phyloP scores from a whole-genome alignment of 2,888 invertebrate genomes.

The Corythucha ciliata region DNA sequence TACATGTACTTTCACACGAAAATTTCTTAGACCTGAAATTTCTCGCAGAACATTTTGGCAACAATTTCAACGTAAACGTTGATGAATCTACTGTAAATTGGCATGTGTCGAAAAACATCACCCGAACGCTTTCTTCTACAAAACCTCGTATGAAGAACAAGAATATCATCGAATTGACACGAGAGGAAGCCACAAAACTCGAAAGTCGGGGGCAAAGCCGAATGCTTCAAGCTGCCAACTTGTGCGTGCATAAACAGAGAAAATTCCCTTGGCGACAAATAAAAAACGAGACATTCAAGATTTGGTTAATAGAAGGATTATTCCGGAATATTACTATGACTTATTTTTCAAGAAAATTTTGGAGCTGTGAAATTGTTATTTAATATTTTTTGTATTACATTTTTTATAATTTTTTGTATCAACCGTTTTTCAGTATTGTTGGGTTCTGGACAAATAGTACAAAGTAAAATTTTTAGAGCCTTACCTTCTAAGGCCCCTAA shows the following conservation, averaged over 20 bases:
- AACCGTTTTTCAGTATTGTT: no score
- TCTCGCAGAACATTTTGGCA: constrained; percentile 23
- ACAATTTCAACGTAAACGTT: constrained; percentile 18
- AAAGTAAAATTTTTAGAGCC: no score
- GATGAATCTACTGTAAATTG: constrained; percentile 22
- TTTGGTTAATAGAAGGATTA: constrained; percentile 4
- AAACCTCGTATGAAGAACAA: constrained; percentile 21
- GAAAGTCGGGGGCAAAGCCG: neutral
- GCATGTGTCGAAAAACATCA: constrained; percentile 28
- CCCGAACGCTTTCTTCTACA: constrained; percentile 27
- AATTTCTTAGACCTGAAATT: constrained; percentile 34
- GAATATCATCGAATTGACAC: constrained; percentile 10
- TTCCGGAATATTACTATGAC: constrained; percentile 2
- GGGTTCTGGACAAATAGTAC: no score
- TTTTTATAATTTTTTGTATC: no score
- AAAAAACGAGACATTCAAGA: constrained; percentile 3
- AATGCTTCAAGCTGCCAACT: neutral
- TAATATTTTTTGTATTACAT: no score
- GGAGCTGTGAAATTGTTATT: no score
- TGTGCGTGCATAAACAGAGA: neutral
- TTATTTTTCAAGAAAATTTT: no score
- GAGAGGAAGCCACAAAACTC: neutral
- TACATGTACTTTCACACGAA: constrained; percentile 34
- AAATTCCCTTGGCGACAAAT: constrained; percentile 9
- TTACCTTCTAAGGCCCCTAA: no score